Percentiles rank a stretch among this genome's conserved stretches.
Evolutionary conservation across 2,113 vertebrate genomes (phyloP).

Genomic region (Danionella cerebrum): DNA sequence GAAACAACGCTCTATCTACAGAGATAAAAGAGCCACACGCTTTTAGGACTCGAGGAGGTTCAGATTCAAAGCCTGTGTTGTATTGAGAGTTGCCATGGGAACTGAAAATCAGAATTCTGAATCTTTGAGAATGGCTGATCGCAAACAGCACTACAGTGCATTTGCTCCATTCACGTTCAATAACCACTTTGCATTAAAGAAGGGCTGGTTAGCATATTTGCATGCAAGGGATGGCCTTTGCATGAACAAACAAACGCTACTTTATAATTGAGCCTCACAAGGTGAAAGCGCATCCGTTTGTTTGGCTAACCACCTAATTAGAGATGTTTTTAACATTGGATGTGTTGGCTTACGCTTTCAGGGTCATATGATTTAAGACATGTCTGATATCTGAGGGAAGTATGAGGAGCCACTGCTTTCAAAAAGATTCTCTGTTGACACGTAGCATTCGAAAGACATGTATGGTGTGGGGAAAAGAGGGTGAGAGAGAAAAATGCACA

Average conservation of each 20-base stretch:
- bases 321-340: background rate
- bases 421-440: slow-evolving; percentile 62
- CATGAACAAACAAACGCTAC: too few species aligned
- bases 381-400: slow-evolving; percentile 72
- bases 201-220: too few species aligned
- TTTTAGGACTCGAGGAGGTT: slow-evolving; percentile 49
- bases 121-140: slow-evolving; percentile 56
- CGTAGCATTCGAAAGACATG: slow-evolving; percentile 59
- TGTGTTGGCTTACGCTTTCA: slow-evolving; percentile 34
- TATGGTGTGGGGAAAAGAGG: slow-evolving; percentile 53
- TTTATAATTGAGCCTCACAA: too few species aligned
- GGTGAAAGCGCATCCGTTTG: background rate
- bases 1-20: slow-evolving; percentile 45
- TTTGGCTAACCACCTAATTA: background rate
- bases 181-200: slow-evolving; percentile 2
- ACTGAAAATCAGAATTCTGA: slow-evolving; percentile 57
- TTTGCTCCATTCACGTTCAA: slow-evolving; percentile 51
- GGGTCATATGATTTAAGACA: slow-evolving; percentile 46
- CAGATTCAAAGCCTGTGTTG: slow-evolving; percentile 56
- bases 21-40: background rate
- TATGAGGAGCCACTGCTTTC: slow-evolving; percentile 57
- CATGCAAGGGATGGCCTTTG: too few species aligned
- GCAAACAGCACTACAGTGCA: slow-evolving; percentile 47
- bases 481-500: slow-evolving; percentile 45
- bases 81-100: slow-evolving; percentile 62